phyloP scores from a whole-genome alignment of 2,797 vertebrate species.

The Molossus alvarezi region DNA sequence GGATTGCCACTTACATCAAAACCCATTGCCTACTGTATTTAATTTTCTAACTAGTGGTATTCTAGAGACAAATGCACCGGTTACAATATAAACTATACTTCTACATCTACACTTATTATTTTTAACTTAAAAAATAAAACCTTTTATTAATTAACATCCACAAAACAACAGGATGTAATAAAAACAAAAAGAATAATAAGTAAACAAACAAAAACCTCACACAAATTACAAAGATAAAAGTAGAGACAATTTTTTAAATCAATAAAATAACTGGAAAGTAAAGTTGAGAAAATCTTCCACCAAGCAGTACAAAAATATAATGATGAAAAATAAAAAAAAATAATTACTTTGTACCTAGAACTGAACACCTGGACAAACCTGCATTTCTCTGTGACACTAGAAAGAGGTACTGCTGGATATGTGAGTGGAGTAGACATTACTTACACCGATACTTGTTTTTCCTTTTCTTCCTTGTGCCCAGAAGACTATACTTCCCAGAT shows the following conservation, averaged over 20 bases:
- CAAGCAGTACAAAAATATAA: not conserved
- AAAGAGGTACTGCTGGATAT: not conserved
- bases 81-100: conserved; percentile 84
- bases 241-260: not conserved
- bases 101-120: conserved; percentile 62
- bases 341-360: not conserved
- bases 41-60: conserved; percentile 88
- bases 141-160: not conserved
- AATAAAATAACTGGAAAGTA: not conserved
- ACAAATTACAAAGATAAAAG: conserved; percentile 51
- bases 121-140: not conserved
- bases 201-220: not conserved
- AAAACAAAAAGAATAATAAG: not conserved
- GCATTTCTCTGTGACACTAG: not conserved
- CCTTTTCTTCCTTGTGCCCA: not conserved
- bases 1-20: conserved; percentile 88
- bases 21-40: conserved; percentile 85
- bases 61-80: conserved; percentile 82
- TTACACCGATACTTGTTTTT: not conserved
- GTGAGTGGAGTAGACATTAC: not conserved
- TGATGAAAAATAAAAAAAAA: conserved; percentile 22
- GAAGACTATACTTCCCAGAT: not conserved
- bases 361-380: not conserved
- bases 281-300: conserved; percentile 33
- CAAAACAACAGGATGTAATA: not conserved